These are phyloP conservation scores for Cabera pusaria DNA, from an alignment of 2,888 invertebrate genomes.

Conservation along the genomic window DNA sequence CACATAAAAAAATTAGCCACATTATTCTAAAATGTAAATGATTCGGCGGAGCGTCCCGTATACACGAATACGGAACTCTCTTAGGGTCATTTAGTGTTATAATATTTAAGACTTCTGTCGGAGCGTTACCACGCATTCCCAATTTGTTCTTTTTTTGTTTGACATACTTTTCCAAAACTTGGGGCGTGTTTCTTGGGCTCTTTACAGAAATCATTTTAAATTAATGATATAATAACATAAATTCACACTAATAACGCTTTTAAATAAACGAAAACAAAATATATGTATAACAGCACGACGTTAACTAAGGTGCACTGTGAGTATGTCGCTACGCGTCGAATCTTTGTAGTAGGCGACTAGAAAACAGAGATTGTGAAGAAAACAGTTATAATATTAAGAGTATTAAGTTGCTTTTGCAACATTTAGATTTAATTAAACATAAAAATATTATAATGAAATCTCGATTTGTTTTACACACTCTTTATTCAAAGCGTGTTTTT, in stretches of 20 bases:
- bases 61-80: slow-evolving; percentile 69
- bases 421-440: too few relatives aligned
- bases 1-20: slow-evolving; percentile 76
- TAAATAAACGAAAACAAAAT: slow-evolving; percentile 77
- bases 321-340: slow-evolving; percentile 67
- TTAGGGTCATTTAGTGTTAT: slow-evolving; percentile 51
- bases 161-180: slow-evolving; percentile 29
- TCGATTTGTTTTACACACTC: too few relatives aligned
- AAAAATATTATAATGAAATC: background rate
- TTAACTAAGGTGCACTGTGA: slow-evolving; percentile 82
- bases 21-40: slow-evolving; percentile 74
- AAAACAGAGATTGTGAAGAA: slow-evolving; percentile 21
- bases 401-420: too few relatives aligned
- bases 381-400: slow-evolving; percentile 5
- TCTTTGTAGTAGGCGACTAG: slow-evolving; percentile 50
- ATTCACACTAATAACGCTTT: slow-evolving; percentile 79
- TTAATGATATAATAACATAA: slow-evolving; percentile 75
- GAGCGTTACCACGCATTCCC: slow-evolving; percentile 57
- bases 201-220: slow-evolving; percentile 72
- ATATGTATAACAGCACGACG: slow-evolving; percentile 81
- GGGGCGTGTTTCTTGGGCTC: slow-evolving; percentile 58
- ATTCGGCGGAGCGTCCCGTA: slow-evolving; percentile 72
- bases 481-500: too few relatives aligned
- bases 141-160: slow-evolving; percentile 36
- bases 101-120: slow-evolving; percentile 58